phyloP scores from a whole-genome alignment of 2,888 invertebrate genomes.

The Neocrepidodera transversa region DNA sequence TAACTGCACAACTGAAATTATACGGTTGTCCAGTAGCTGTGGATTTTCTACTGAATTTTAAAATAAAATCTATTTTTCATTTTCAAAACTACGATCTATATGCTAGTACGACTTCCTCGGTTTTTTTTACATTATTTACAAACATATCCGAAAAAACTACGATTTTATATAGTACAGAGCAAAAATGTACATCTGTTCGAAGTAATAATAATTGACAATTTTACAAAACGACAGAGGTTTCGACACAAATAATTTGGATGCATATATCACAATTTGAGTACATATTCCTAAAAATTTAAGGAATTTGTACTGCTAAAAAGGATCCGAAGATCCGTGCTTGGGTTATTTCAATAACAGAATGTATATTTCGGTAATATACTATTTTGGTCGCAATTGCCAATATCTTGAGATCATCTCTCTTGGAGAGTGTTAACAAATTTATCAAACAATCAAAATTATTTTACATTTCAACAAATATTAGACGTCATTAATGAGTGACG shows the following conservation, averaged over 20 bases:
- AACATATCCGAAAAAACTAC: conserved; percentile 32
- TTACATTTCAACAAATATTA: too few species aligned
- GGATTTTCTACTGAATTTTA: conserved; percentile 9
- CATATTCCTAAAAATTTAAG: background rate
- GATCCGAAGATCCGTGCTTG: background rate
- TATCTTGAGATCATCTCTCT: too few species aligned
- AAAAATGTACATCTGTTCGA: conserved; percentile 43
- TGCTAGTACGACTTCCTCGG: conserved; percentile 38
- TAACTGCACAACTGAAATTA: background rate
- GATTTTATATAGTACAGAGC: conserved; percentile 34
- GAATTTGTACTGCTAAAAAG: conserved; percentile 6
- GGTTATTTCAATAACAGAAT: background rate
- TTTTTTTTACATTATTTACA: conserved; percentile 39
- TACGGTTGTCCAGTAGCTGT: background rate
- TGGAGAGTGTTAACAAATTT: too few species aligned
- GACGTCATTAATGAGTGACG: too few species aligned
- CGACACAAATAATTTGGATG: background rate
- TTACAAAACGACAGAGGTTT: conserved; percentile 37
- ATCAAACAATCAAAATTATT: too few species aligned
- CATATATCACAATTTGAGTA: conserved; percentile 8
- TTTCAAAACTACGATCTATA: conserved; percentile 29
- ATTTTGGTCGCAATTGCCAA: too few species aligned
- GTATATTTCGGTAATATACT: background rate
- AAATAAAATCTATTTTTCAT: conserved; percentile 32
- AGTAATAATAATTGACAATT: conserved; percentile 40